These are phyloP conservation scores for Itoplectis maculator DNA, from an alignment of 2,888 invertebrate species.

Conservation along the genomic window DNA sequence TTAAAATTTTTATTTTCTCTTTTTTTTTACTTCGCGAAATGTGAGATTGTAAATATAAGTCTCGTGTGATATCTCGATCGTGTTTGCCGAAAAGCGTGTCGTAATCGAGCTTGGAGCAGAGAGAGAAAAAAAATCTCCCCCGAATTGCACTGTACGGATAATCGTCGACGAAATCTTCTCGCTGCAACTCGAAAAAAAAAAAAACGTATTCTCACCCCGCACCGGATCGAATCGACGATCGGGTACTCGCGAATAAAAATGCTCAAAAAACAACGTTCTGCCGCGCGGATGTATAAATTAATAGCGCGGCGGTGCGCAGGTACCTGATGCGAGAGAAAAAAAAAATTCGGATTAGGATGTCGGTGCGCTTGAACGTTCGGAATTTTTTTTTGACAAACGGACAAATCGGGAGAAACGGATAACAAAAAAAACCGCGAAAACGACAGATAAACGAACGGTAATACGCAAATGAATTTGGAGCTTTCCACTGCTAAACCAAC, in stretches of 20 bases:
- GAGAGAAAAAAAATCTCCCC: conserved; percentile 37
- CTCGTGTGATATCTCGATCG: conserved; percentile 61
- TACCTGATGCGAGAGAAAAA: conserved; percentile 47
- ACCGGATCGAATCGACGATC: conserved; percentile 11
- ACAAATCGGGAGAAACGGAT: not conserved
- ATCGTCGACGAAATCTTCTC: conserved; percentile 29
- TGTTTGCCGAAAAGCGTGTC: conserved; percentile 53
- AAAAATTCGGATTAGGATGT: conserved; percentile 41
- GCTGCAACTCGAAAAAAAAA: conserved; percentile 20
- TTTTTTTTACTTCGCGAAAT: conserved; percentile 38
- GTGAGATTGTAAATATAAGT: conserved; percentile 52
- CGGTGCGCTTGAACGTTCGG: conserved; percentile 12
- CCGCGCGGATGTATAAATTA: conserved; percentile 21
- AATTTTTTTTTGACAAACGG: conserved; percentile 36
- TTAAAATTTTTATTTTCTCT: conserved; percentile 23
- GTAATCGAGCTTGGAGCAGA: conserved; percentile 48
- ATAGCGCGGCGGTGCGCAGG: conserved; percentile 26
- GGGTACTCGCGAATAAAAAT: conserved; percentile 47
- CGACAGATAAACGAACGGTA: not conserved
- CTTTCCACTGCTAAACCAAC: conserved; percentile 38
- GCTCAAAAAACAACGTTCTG: conserved; percentile 51
- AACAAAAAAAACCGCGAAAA: not conserved
- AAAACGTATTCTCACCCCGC: not conserved
- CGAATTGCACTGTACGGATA: conserved; percentile 45
- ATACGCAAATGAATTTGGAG: conserved; percentile 7